Conservation (phyloP, 35 echinoderm and acorn worm species). For the Hemicentrotus pulcherrimus region DNA sequence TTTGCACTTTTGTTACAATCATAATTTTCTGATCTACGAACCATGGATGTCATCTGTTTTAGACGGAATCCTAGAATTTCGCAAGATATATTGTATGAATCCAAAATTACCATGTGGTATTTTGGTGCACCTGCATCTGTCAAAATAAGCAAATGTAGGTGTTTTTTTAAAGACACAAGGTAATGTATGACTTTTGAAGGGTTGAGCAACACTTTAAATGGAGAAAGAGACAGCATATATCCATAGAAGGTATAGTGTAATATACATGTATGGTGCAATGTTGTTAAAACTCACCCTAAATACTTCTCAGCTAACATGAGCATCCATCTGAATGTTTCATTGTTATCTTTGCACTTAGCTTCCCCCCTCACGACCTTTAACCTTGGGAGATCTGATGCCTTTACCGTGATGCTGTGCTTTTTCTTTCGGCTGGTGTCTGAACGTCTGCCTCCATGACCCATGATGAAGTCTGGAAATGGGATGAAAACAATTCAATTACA, state of each 20-base stretch:
- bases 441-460: constrained; percentile 33
- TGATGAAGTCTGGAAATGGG: not conserved
- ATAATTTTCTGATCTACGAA: too few species aligned
- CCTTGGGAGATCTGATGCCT: not conserved
- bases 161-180: too few species aligned
- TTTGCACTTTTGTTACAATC: too few species aligned
- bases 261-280: too few species aligned
- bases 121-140: too few species aligned
- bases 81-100: too few species aligned
- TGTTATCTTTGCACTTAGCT: constrained; percentile 45
- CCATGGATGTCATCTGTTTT: too few species aligned
- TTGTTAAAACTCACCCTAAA: constrained; percentile 35
- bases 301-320: constrained; percentile 29
- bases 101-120: too few species aligned
- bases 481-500: not conserved
- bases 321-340: constrained; percentile 30
- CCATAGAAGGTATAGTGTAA: too few species aligned
- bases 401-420: constrained; percentile 35
- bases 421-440: constrained; percentile 44
- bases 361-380: constrained; percentile 16
- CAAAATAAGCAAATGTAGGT: too few species aligned
- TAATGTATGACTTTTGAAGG: not conserved
- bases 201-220: not conserved
- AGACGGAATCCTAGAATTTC: too few species aligned
- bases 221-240: not conserved